Percentiles rank a stretch among this genome's conserved stretches.
phyloP scores from a whole-genome alignment of 2,797 vertebrate species.

The Tokudaia tokunoshimensis region DNA sequence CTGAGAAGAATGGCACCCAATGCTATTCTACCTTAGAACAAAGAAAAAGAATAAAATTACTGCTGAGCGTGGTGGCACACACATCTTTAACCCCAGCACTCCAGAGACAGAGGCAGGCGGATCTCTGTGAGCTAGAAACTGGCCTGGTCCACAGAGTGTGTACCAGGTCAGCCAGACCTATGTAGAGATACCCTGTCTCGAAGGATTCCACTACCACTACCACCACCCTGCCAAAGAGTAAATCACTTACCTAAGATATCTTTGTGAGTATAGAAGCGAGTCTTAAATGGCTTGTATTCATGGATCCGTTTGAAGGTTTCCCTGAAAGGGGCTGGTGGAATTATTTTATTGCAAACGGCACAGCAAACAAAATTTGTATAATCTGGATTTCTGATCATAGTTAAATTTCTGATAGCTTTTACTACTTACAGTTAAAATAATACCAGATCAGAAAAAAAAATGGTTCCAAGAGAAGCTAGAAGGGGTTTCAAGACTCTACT shows the following conservation, averaged over 20 bases:
- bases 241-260: constrained; percentile 84
- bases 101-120: not conserved
- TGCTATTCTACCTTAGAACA: constrained; percentile 31
- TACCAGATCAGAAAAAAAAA: constrained; percentile 48
- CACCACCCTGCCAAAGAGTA: not conserved
- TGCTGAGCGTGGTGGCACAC: not conserved
- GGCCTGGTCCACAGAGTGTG: not conserved
- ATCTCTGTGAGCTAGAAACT: not conserved
- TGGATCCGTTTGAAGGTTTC: constrained; percentile 79
- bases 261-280: constrained; percentile 83
- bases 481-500: constrained; percentile 52
- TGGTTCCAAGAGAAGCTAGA: constrained; percentile 60
- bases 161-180: not conserved
- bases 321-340: constrained; percentile 77
- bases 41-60: constrained; percentile 31
- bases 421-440: constrained; percentile 51
- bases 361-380: constrained; percentile 86
- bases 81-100: not conserved
- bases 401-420: constrained; percentile 50
- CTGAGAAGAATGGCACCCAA: not conserved
- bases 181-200: not conserved
- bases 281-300: constrained; percentile 85
- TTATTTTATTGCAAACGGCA: constrained; percentile 84
- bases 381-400: constrained; percentile 83
- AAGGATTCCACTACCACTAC: not conserved